Conservation (phyloP, 2,113 vertebrate genomes). For the Opisthocomus hoazin region DNA sequence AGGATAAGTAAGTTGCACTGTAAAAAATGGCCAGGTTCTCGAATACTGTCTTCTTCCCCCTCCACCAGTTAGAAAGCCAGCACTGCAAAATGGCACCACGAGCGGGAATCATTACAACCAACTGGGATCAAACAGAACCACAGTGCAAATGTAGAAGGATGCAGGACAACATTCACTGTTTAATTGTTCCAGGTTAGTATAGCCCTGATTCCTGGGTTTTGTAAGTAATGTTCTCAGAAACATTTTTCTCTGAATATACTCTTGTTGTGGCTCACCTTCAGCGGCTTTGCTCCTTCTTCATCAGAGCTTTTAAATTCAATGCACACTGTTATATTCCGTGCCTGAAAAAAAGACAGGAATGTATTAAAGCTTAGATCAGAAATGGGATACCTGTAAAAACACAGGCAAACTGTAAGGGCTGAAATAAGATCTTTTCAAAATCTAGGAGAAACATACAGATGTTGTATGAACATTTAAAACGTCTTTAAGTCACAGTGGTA, state of each 20-base stretch:
- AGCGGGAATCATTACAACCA: not conserved
- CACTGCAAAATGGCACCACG: not conserved
- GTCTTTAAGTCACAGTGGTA: not conserved
- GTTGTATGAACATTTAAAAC: not conserved
- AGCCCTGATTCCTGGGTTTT: not conserved
- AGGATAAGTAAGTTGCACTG: not conserved
- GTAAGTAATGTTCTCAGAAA: not conserved
- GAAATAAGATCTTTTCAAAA: conserved; percentile 41
- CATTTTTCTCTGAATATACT: not conserved
- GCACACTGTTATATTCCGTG: conserved; percentile 91
- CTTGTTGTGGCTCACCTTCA: conserved; percentile 78
- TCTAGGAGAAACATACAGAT: not conserved
- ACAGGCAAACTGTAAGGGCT: not conserved
- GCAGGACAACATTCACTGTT: not conserved
- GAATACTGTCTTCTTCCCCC: not conserved
- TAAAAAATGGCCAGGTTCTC: not conserved
- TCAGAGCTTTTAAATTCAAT: conserved; percentile 94
- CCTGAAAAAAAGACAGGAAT: conserved; percentile 73
- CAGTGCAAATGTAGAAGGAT: not conserved
- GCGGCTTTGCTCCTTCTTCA: conserved; percentile 84
- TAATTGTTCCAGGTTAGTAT: not conserved
- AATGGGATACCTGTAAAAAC: not conserved
- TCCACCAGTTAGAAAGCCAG: not conserved
- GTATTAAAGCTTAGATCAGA: not conserved
- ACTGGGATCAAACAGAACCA: not conserved